phyloP scores from a whole-genome alignment of 2,797 vertebrate genomes.

The Gymnoscopelus microlampas region DNA sequence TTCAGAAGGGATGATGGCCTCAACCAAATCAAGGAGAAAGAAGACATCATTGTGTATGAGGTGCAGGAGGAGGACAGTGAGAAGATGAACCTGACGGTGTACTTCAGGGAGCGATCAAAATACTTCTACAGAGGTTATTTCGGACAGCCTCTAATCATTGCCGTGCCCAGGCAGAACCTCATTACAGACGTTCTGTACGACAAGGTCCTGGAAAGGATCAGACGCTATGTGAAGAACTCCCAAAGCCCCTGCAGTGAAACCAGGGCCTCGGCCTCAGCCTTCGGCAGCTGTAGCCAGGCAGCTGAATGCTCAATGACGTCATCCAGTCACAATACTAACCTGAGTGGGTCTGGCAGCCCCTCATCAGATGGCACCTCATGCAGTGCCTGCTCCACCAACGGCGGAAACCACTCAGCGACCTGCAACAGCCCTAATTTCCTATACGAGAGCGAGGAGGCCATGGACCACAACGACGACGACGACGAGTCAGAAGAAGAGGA shows the following conservation, averaged over 20 bases:
- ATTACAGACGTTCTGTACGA: constrained; percentile 87
- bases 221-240: constrained; percentile 90
- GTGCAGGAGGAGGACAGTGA: constrained; percentile 87
- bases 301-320: constrained; percentile 73
- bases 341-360: constrained; percentile 70
- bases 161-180: constrained; percentile 89
- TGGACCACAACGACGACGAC: constrained; percentile 93
- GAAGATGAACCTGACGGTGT: constrained; percentile 88
- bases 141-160: constrained; percentile 92
- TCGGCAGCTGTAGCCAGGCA: constrained; percentile 73
- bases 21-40: constrained; percentile 94
- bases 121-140: constrained; percentile 87
- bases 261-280: constrained; percentile 70
- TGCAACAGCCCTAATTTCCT: constrained; percentile 86
- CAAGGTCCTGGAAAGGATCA: constrained; percentile 91
- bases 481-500: constrained; percentile 84
- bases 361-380: constrained; percentile 78
- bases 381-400: constrained; percentile 77
- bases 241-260: constrained; percentile 77
- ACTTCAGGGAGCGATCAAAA: constrained; percentile 88
- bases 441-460: constrained; percentile 92
- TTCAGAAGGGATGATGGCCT: constrained; percentile 93
- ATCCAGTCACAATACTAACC: constrained; percentile 60
- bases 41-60: constrained; percentile 98
- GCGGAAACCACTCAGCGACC: constrained; percentile 79